Base-by-base conservation (phyloP, 2,113 vertebrate species). In the Toxotes chatareus region DNA sequence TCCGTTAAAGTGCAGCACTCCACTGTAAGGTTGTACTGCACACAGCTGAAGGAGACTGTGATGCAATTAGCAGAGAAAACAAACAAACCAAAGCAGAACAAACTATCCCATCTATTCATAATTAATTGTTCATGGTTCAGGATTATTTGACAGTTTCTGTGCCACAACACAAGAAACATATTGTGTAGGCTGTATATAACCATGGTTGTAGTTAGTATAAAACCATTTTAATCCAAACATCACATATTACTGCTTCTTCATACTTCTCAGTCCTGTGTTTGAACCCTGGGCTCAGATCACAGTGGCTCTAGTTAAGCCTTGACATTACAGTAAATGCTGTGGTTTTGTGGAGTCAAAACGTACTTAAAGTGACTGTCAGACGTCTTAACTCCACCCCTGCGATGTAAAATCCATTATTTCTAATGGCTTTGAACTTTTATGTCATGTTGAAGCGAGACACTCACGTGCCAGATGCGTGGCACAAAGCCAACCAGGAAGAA, bases 61-160 rank as follows among this genome's bases (percentile, higher is more conserved):
- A 65, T 34, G 17, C 42, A 71, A 67, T 82, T 67, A 71, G 10
- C 3, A 34, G 40, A 80, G 40, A 77, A 42, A 76, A 84, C 34
- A 67, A 70, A 53, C 23, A 70, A 62, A 84, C 21, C 6, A 3
- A 70, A 70, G 31, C 65, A 67, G 44, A 67, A 21, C 12, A 70
- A 73, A 71, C 23, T 74, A 19, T 17, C 9, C 11, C 13, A 19
- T 69, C 9, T 31, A 8, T 14, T 3, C 9, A 5, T 36, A 51
- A 60, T 8, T 61, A 42, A 80, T 62, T 76, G 14, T 27, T 49
- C 7, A 10, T 6, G 0, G 34, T 73, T 21, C 14, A 44, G 34
- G 17, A 21, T 36, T 34, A 32, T 27, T 77, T 8, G 51, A 32
- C 9, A 27, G 11, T 71, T 76, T 44, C 9, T 5, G 57, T 56